A percentile compares a stretch with the other conserved stretches of the same genome.
These are phyloP conservation scores for Drosophila kohkoa DNA, from an alignment of 1,140 invertebrate species.

Conservation along the genomic window DNA sequence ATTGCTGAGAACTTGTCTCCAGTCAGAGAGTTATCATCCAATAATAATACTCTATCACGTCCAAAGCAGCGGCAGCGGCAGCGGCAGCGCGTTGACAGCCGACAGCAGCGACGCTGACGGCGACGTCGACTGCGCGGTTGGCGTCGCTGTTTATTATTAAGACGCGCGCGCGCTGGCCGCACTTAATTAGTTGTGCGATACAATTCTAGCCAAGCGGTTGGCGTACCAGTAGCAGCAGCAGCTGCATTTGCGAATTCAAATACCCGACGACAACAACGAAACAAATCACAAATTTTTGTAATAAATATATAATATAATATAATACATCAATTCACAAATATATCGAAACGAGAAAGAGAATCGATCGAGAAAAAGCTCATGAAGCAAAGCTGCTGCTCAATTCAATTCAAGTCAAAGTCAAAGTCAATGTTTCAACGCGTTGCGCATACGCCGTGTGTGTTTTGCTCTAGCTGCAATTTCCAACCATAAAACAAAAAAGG, in stretches of 20 bases:
- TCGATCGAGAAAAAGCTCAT: background rate
- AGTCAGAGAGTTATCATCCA: constrained; percentile 36
- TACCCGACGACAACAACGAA: background rate
- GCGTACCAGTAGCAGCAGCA: constrained; percentile 23
- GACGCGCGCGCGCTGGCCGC: constrained; percentile 69
- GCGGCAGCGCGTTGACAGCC: constrained; percentile 1
- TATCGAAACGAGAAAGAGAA: no score
- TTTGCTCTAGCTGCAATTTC: no score
- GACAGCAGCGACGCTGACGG: background rate
- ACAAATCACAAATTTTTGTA: constrained; percentile 9
- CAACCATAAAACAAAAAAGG: background rate
- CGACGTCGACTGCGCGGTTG: constrained; percentile 24
- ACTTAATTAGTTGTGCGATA: constrained; percentile 83
- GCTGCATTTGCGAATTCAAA: constrained; percentile 21
- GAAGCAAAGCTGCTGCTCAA: constrained; percentile 9
- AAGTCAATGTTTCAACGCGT: constrained; percentile 32
- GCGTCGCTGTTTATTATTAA: constrained; percentile 75
- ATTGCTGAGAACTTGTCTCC: constrained; percentile 17
- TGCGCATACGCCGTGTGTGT: constrained; percentile 74
- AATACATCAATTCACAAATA: background rate
- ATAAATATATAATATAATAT: background rate
- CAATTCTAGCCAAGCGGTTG: constrained; percentile 80
- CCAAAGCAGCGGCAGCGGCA: constrained; percentile 5
- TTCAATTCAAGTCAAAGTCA: constrained; percentile 4
- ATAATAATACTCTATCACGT: constrained; percentile 19